Percentiles rank a stretch among this genome's conserved stretches.
These are phyloP conservation scores for Parapsyche elsis DNA, from an alignment of 1,140 invertebrate genomes.

Conservation along the genomic window DNA sequence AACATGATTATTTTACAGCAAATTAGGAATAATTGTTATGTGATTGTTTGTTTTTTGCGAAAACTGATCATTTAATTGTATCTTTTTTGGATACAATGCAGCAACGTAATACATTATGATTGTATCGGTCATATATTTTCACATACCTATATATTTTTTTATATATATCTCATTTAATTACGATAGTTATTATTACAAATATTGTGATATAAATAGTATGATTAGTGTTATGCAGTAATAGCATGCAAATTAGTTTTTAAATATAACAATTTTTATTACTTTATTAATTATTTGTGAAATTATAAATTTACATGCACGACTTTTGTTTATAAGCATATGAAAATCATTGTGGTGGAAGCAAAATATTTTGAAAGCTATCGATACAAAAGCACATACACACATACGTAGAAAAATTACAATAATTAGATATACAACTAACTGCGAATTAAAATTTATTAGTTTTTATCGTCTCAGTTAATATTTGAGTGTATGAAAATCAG, in stretches of 20 bases:
- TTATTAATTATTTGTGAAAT: neutral
- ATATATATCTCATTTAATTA: slow-evolving; percentile 3
- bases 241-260: slow-evolving; percentile 15
- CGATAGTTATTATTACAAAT: neutral
- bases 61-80: too few species aligned
- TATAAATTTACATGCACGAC: neutral
- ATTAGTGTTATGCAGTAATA: slow-evolving; percentile 25
- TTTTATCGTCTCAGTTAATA: too few species aligned
- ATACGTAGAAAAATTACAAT: too few species aligned
- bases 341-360: too few species aligned
- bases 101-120: neutral
- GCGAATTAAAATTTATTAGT: too few species aligned
- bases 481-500: too few species aligned
- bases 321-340: neutral
- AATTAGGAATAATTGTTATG: neutral
- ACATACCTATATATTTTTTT: slow-evolving; percentile 2
- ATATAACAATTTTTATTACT: neutral
- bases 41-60: neutral
- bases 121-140: neutral
- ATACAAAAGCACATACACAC: too few species aligned
- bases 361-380: too few species aligned
- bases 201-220: slow-evolving; percentile 34
- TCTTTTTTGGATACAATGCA: too few species aligned
- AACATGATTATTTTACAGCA: neutral
- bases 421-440: too few species aligned